Evolutionary conservation across 2,113 vertebrate species (phyloP).

Genomic region (Chloropsis cyanopogon): DNA sequence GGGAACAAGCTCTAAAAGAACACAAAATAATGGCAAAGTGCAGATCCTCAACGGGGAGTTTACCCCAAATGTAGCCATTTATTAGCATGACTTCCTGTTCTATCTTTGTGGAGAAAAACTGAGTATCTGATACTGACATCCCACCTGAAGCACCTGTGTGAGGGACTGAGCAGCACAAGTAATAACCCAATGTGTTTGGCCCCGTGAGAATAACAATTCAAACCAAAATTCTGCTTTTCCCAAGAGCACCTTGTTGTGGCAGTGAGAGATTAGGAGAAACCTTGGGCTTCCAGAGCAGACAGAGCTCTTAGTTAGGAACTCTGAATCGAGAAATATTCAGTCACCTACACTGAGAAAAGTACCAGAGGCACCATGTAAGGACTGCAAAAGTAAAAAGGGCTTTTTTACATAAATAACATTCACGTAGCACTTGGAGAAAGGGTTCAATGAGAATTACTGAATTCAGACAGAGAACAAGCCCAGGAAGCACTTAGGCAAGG

Average conservation of each 20-base stretch:
- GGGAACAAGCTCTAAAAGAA: background rate
- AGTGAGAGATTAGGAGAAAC: background rate
- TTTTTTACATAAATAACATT: background rate
- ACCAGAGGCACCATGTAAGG: background rate
- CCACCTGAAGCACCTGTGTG: background rate
- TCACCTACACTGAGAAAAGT: background rate
- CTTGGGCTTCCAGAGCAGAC: background rate
- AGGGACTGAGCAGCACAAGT: background rate
- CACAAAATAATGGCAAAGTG: background rate
- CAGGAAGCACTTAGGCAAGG: background rate
- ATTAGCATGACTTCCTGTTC: background rate
- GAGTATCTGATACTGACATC: background rate
- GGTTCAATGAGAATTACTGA: background rate
- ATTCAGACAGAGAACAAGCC: background rate
- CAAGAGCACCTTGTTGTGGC: background rate
- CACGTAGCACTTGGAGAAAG: background rate
- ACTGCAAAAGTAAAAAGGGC: background rate
- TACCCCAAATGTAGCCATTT: background rate
- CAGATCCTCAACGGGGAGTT: no score
- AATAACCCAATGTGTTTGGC: background rate
- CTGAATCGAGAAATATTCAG: background rate
- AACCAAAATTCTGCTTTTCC: background rate
- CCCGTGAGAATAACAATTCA: background rate
- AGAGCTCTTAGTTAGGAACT: background rate
- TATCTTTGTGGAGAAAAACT: background rate